A percentile compares a stretch with the other conserved stretches of the same genome.
Conservation (phyloP, 2,797 vertebrate species). For the Monodelphis domestica region DNA sequence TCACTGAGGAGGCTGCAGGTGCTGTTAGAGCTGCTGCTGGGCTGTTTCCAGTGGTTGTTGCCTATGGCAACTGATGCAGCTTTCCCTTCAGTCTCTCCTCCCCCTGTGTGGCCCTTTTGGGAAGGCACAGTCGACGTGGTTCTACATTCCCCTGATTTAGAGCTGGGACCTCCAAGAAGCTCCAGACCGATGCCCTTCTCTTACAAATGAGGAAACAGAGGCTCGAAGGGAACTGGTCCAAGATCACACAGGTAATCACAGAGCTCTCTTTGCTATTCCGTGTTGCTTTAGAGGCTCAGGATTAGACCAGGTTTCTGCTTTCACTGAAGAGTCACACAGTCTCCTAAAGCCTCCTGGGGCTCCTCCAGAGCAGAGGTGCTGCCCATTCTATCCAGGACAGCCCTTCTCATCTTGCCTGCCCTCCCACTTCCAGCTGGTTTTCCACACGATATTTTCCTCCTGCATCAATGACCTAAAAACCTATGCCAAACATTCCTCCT, state of each 20-base stretch:
- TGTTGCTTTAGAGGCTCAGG: background rate
- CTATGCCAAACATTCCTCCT: background rate
- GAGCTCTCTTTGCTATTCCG: background rate
- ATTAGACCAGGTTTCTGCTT: background rate
- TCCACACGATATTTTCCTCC: background rate
- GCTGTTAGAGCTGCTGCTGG: background rate
- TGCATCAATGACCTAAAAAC: background rate
- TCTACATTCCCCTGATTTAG: background rate
- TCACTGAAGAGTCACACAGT: background rate
- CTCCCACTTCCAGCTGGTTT: background rate
- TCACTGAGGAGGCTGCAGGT: background rate
- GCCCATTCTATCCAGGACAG: background rate
- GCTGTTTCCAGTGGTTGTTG: background rate
- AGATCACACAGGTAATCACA: background rate
- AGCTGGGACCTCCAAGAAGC: background rate
- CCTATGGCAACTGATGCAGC: background rate
- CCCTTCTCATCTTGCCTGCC: background rate
- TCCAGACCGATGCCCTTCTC: background rate
- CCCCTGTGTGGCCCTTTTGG: background rate
- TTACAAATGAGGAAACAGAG: conserved; percentile 5
- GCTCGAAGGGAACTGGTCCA: background rate
- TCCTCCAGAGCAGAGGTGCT: background rate
- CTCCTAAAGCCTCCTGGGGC: background rate
- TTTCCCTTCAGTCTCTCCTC: background rate
- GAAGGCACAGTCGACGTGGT: background rate